Conservation (phyloP, 2,888 invertebrate genomes). For the Oxycera nigricornis region DNA sequence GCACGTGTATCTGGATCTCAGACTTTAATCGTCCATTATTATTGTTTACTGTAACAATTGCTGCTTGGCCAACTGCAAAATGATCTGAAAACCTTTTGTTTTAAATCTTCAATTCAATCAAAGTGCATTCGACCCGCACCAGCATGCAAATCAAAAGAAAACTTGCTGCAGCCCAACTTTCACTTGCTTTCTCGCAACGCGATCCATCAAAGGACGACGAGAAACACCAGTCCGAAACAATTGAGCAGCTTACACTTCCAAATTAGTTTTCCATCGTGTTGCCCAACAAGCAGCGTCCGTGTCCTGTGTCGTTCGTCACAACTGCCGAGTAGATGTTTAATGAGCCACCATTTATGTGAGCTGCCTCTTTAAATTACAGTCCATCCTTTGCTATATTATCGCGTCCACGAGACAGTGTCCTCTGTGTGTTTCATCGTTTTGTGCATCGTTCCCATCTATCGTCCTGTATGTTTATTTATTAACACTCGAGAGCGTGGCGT, state of each 20-base stretch:
- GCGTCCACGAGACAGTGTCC: slow-evolving; percentile 4
- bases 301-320: background rate
- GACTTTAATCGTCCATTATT: background rate
- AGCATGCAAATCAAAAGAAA: background rate
- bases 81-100: background rate
- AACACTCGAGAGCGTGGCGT: slow-evolving; percentile 21
- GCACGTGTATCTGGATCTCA: background rate
- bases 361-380: slow-evolving; percentile 37
- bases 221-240: background rate
- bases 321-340: slow-evolving; percentile 18
- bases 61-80: background rate
- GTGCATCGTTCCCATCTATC: background rate
- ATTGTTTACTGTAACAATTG: background rate
- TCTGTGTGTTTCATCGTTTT: background rate
- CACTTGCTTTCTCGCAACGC: background rate
- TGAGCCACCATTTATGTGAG: slow-evolving; percentile 34
- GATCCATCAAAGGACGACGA: background rate
- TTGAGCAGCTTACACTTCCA: slow-evolving; percentile 30
- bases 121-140: background rate
- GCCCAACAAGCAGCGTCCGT: background rate
- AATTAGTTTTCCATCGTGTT: slow-evolving; percentile 14
- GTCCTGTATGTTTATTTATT: slow-evolving; percentile 15
- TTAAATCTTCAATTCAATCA: slow-evolving; percentile 6
- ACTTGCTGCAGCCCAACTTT: background rate
- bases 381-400: slow-evolving; percentile 21